Conservation (phyloP, 2,888 invertebrate genomes). For the Platycnemis pennipes region DNA sequence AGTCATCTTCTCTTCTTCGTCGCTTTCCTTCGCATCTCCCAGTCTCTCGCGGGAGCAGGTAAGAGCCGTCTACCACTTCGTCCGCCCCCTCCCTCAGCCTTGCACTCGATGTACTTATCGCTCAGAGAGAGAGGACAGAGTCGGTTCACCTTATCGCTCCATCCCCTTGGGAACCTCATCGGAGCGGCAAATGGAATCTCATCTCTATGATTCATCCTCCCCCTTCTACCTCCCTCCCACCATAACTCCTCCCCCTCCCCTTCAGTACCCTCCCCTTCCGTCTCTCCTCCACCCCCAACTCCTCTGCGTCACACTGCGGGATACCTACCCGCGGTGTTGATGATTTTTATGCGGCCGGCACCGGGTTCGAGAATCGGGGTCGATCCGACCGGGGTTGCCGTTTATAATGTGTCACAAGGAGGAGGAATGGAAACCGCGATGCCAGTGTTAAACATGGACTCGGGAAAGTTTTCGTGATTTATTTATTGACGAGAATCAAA, state of each 20-base stretch:
- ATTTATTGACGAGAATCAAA: no score
- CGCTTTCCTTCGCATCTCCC: neutral
- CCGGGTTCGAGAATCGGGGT: no score
- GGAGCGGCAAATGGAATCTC: slow-evolving; percentile 5
- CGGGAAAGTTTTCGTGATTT: no score
- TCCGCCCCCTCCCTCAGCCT: neutral
- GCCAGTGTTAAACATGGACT: no score
- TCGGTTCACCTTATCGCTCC: neutral
- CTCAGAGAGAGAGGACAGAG: neutral
- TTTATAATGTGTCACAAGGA: no score
- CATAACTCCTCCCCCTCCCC: neutral
- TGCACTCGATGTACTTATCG: neutral
- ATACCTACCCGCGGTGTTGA: neutral
- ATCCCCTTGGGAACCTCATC: neutral
- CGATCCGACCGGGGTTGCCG: no score
- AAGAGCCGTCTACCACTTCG: neutral
- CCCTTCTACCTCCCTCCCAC: neutral
- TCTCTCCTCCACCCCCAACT: neutral
- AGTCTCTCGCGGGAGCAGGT: neutral
- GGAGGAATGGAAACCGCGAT: no score
- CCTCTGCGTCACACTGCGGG: neutral
- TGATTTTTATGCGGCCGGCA: neutral
- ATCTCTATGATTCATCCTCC: slow-evolving; percentile 18
- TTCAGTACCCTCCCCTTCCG: neutral
- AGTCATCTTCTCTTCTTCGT: neutral